These are phyloP conservation scores for Bombus cullumanus DNA, from an alignment of 1,140 invertebrate species.

Conservation along the genomic window DNA sequence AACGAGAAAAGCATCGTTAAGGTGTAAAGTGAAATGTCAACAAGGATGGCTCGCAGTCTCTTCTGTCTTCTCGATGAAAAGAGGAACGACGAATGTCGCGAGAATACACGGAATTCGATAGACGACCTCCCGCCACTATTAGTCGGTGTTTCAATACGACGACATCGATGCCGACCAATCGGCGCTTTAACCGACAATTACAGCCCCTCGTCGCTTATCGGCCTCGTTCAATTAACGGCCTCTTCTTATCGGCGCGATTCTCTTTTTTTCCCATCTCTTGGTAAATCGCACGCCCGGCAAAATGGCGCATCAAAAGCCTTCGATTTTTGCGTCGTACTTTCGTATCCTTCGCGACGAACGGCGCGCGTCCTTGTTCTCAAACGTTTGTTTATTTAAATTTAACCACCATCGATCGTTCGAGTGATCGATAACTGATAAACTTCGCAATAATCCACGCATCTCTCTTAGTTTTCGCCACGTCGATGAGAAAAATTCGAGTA, in stretches of 20 bases:
- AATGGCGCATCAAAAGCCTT: slow-evolving; percentile 12
- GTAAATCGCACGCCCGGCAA: slow-evolving; percentile 40
- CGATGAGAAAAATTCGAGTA: background rate
- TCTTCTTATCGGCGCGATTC: slow-evolving; percentile 37
- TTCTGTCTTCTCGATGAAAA: background rate
- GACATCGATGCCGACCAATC: slow-evolving; percentile 32
- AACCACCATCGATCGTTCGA: too few species aligned
- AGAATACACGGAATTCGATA: background rate
- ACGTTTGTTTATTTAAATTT: too few species aligned
- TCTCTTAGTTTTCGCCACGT: too few species aligned
- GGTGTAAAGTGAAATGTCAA: too few species aligned
- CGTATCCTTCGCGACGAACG: too few species aligned
- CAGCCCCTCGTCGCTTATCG: slow-evolving; percentile 38
- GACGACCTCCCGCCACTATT: background rate
- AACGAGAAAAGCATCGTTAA: too few species aligned
- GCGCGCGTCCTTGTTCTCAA: too few species aligned
- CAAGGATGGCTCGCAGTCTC: background rate
- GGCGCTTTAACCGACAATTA: slow-evolving; percentile 23
- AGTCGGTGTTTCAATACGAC: background rate
- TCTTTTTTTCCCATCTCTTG: background rate
- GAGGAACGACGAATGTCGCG: background rate
- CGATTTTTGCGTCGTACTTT: background rate
- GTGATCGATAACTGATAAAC: too few species aligned
- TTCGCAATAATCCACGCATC: too few species aligned
- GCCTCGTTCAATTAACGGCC: slow-evolving; percentile 29